Conservation (phyloP, 2,888 invertebrate species). For the Ypsolopha scabrella region DNA sequence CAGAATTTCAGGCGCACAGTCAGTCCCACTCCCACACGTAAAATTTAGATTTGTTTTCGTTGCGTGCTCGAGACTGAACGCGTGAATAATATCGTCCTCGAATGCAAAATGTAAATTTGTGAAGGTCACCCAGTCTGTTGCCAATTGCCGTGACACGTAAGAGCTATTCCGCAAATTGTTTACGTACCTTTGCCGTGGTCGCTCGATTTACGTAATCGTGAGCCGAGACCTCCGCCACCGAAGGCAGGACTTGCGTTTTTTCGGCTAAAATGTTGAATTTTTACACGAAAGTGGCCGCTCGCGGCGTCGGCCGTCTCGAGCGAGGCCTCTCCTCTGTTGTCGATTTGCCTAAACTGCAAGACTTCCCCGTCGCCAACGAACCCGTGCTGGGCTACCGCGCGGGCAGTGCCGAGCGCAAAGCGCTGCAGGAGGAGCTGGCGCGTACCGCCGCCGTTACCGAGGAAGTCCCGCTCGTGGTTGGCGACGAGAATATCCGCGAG, state of each 20-base stretch:
- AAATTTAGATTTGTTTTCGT: too few relatives aligned
- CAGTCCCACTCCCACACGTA: too few relatives aligned
- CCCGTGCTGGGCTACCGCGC: conserved; percentile 84
- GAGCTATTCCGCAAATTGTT: conserved; percentile 7
- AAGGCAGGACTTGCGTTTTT: not conserved
- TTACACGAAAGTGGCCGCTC: conserved; percentile 61
- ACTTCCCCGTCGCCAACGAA: conserved; percentile 82
- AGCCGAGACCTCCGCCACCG: not conserved
- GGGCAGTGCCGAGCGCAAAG: conserved; percentile 83
- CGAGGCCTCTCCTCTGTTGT: conserved; percentile 75
- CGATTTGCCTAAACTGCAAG: conserved; percentile 72
- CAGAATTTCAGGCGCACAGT: too few relatives aligned
- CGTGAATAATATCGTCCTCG: too few relatives aligned
- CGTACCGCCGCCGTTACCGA: conserved; percentile 74
- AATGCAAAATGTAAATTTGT: conserved; percentile 43
- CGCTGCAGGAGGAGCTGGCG: conserved; percentile 77
- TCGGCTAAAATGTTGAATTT: conserved; percentile 24
- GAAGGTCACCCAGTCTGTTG: conserved; percentile 34
- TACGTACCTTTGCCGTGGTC: conserved; percentile 13
- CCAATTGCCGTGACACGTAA: conserved; percentile 13
- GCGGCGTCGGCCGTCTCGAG: conserved; percentile 50
- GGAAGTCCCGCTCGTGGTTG: conserved; percentile 97
- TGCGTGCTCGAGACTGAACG: too few relatives aligned
- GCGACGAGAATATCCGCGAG: conserved; percentile 86
- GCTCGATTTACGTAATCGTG: conserved; percentile 25